Evolutionary conservation across 2,113 vertebrate genomes (phyloP).

Genomic region (Poeciliopsis turrubarensis): DNA sequence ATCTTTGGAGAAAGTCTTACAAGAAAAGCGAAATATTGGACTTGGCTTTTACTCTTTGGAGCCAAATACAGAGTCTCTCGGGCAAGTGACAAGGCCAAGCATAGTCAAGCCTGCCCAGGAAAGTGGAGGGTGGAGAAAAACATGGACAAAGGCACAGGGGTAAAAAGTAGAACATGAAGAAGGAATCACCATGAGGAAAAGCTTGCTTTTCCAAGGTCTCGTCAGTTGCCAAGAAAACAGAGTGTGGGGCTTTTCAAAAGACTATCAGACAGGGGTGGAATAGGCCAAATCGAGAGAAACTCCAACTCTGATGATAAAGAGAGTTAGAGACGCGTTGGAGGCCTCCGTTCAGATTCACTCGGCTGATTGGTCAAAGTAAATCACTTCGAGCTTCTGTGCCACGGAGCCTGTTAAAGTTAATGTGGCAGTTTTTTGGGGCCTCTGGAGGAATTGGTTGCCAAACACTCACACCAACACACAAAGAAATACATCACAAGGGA

Average conservation of each 20-base stretch:
- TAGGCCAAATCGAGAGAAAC: slow-evolving; percentile 45
- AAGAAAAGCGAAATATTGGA: slow-evolving; percentile 6
- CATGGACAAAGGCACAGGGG: not conserved
- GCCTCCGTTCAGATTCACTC: slow-evolving; percentile 51
- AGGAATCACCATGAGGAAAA: slow-evolving; percentile 21
- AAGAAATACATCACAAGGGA: not conserved
- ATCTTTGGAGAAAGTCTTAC: not conserved
- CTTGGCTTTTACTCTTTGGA: slow-evolving; percentile 3
- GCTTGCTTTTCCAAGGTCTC: slow-evolving; percentile 21
- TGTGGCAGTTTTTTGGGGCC: slow-evolving; percentile 37
- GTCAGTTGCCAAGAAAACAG: slow-evolving; percentile 28
- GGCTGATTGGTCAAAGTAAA: slow-evolving; percentile 64
- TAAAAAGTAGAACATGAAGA: not conserved
- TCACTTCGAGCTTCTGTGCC: slow-evolving; percentile 43
- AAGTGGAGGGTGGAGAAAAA: slow-evolving; percentile 6
- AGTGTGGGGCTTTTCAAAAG: slow-evolving; percentile 39
- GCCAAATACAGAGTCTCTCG: slow-evolving; percentile 24
- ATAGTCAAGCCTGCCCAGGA: slow-evolving; percentile 3
- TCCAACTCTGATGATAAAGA: slow-evolving; percentile 53
- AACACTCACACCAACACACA: slow-evolving; percentile 17
- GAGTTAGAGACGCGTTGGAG: slow-evolving; percentile 52
- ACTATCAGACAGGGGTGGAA: slow-evolving; percentile 35
- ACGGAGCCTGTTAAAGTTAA: slow-evolving; percentile 55
- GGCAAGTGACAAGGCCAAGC: slow-evolving; percentile 21
- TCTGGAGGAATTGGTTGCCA: slow-evolving; percentile 8